Percentiles rank a stretch among this genome's conserved stretches.
phyloP scores from a whole-genome alignment of 2,797 vertebrate species.

The Phoeniculus purpureus region DNA sequence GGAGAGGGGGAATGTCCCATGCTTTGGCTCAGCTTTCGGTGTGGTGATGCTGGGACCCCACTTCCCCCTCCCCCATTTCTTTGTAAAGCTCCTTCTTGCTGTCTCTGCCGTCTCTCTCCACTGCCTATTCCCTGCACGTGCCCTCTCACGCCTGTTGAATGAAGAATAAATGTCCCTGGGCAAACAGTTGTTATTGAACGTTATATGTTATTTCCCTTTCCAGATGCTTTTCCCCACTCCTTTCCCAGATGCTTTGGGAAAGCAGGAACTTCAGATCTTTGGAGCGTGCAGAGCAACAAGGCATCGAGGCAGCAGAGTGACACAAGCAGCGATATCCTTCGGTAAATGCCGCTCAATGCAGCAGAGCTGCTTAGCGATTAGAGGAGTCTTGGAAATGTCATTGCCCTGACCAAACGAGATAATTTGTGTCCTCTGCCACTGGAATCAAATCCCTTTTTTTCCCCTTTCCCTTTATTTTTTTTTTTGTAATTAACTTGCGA shows the following conservation, averaged over 20 bases:
- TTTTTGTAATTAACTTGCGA: conserved; percentile 59
- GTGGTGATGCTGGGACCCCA: not conserved
- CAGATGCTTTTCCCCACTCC: not conserved
- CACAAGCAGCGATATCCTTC: not conserved
- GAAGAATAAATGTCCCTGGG: not conserved
- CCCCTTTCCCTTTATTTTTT: not conserved
- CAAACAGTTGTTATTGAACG: not conserved
- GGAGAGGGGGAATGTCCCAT: accelerated
- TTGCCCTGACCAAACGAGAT: conserved; percentile 59
- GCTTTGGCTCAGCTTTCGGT: not conserved
- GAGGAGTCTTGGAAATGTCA: conserved; percentile 70
- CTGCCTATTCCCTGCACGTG: not conserved
- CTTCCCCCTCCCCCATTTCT: not conserved
- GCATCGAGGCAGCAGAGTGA: not conserved
- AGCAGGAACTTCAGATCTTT: not conserved
- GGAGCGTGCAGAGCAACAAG: not conserved
- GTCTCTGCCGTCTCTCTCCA: not conserved
- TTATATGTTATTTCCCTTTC: not conserved
- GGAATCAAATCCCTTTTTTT: conserved; percentile 38
- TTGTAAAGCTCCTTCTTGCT: not conserved
- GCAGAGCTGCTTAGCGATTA: conserved; percentile 46
- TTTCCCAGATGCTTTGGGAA: not conserved
- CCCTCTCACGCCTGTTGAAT: not conserved
- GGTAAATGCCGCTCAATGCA: not conserved
- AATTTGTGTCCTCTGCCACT: conserved; percentile 64